Evolutionary conservation across 2,113 vertebrate genomes (phyloP).

Genomic region (Tupaia tana): DNA sequence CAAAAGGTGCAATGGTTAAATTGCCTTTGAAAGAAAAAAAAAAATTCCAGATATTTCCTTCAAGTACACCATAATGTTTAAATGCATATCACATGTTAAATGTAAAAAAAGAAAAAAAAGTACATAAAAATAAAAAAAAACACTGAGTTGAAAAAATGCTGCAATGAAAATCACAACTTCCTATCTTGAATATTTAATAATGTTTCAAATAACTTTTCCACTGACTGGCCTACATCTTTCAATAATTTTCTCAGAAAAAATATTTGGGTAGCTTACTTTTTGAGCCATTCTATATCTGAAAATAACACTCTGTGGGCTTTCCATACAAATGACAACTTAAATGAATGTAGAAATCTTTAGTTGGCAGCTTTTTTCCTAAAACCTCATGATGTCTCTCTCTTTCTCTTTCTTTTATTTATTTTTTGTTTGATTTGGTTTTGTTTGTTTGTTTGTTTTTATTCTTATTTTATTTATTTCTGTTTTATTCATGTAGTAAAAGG

Average conservation of each 20-base stretch:
- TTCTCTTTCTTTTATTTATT: background rate
- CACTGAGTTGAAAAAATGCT: too few species aligned
- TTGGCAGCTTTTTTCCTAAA: background rate
- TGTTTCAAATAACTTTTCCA: constrained; percentile 9
- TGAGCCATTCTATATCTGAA: background rate
- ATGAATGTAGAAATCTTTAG: background rate
- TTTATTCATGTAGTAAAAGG: background rate
- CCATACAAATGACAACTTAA: background rate
- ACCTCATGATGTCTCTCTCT: background rate
- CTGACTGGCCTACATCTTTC: background rate
- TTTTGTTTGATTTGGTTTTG: background rate
- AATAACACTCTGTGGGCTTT: background rate
- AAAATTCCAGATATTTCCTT: too few species aligned
- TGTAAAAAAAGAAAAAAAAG: too few species aligned
- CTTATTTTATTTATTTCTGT: background rate
- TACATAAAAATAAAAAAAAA: too few species aligned
- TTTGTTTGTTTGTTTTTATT: background rate
- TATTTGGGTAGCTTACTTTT: background rate
- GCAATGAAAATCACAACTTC: background rate
- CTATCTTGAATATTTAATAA: background rate
- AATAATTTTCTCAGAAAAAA: background rate
- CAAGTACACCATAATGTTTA: too few species aligned
- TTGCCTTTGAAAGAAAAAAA: too few species aligned
- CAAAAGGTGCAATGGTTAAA: too few species aligned
- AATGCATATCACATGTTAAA: too few species aligned